A percentile compares a stretch with the other conserved stretches of the same genome.
phyloP scores from a whole-genome alignment of 2,888 invertebrate species.

The Tineola bisselliella region DNA sequence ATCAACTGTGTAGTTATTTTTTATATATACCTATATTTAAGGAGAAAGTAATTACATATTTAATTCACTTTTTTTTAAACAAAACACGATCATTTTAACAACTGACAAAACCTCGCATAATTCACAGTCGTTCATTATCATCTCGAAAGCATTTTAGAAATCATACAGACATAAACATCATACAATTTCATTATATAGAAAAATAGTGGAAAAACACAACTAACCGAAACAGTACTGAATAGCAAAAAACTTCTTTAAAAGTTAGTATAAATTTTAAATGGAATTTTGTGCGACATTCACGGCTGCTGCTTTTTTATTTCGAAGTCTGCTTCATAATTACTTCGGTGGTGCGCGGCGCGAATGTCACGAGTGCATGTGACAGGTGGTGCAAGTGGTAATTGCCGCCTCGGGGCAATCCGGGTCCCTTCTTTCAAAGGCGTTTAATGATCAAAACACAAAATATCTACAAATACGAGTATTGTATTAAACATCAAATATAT shows the following conservation, averaged over 20 bases:
- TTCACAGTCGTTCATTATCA: too few relatives aligned
- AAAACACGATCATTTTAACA: too few relatives aligned
- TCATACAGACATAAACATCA: too few relatives aligned
- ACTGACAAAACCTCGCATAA: too few relatives aligned
- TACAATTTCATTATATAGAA: too few relatives aligned
- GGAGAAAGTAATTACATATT: too few relatives aligned
- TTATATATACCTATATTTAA: too few relatives aligned
- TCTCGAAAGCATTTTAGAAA: too few relatives aligned
- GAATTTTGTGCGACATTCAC: constrained; percentile 19
- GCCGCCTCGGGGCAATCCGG: constrained; percentile 26
- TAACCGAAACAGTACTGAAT: background rate
- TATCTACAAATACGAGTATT: background rate
- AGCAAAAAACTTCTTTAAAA: constrained; percentile 7
- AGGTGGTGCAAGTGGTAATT: constrained; percentile 31
- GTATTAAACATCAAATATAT: background rate
- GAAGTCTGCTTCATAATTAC: constrained; percentile 29
- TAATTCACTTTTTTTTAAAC: too few relatives aligned
- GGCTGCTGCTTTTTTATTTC: constrained; percentile 10
- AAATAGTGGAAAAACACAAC: too few relatives aligned
- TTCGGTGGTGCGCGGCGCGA: constrained; percentile 21
- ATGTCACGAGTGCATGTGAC: constrained; percentile 33
- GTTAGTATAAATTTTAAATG: constrained; percentile 20
- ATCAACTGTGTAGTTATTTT: too few relatives aligned
- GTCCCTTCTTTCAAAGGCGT: constrained; percentile 18
- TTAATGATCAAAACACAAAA: constrained; percentile 9